phyloP scores from a whole-genome alignment of 1,140 invertebrate genomes.

The Drosophila sulfurigaster region DNA sequence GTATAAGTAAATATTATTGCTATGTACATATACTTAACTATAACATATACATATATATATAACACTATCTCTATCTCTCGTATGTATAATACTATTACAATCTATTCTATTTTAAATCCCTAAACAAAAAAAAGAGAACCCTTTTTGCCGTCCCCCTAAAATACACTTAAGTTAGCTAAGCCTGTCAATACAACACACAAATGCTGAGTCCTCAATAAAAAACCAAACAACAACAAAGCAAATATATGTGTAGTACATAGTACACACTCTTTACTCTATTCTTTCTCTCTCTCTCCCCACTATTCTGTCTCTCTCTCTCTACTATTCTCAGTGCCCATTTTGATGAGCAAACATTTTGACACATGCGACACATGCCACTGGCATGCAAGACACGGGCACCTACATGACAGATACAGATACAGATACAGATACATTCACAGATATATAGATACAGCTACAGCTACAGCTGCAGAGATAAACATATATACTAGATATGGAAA shows the following conservation, averaged over 20 bases:
- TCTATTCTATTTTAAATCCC: constrained; percentile 8
- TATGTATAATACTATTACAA: constrained; percentile 6
- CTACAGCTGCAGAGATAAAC: constrained; percentile 2
- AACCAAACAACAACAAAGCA: not conserved
- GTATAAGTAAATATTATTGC: constrained; percentile 75
- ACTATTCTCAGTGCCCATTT: constrained; percentile 26
- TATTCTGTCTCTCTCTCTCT: not conserved
- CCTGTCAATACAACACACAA: constrained; percentile 51
- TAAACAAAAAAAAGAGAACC: constrained; percentile 2
- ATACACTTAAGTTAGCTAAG: constrained; percentile 47
- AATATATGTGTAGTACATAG: not conserved
- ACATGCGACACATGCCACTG: constrained; percentile 55
- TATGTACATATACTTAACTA: constrained; percentile 45
- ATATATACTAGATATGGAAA: constrained; percentile 5
- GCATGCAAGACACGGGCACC: constrained; percentile 29
- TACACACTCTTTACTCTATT: constrained; percentile 1
- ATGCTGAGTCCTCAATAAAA: constrained; percentile 46
- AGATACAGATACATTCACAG: constrained; percentile 13
- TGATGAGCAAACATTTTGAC: constrained; percentile 77
- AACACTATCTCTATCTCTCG: not conserved
- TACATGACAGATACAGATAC: constrained; percentile 46
- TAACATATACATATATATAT: constrained; percentile 5
- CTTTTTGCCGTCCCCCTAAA: not conserved
- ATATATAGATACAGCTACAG: constrained; percentile 12
- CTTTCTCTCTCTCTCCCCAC: not conserved